Percentiles rank a stretch among this genome's conserved stretches.
phyloP scores from a whole-genome alignment of 1,140 invertebrate species.

The Potamilus streckersoni region DNA sequence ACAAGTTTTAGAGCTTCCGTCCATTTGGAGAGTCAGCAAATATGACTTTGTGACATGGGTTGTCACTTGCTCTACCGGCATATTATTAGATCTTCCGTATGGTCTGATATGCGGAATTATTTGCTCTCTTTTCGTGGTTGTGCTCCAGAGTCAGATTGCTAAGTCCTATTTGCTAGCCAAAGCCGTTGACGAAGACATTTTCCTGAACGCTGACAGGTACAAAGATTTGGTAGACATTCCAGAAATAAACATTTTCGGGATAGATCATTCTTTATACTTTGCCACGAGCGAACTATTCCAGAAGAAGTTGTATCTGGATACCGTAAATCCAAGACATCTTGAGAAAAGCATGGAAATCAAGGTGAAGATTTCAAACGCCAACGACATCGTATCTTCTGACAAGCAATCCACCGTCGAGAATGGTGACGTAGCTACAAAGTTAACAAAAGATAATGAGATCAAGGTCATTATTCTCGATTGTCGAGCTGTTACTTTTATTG shows the following conservation, averaged over 20 bases:
- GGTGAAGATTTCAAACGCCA: neutral
- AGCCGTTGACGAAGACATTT: conserved; percentile 34
- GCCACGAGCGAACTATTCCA: conserved; percentile 62
- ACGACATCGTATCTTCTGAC: neutral
- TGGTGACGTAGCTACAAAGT: conserved; percentile 21
- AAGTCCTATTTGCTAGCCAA: conserved; percentile 22
- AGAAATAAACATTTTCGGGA: conserved; percentile 62
- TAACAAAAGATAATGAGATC: neutral
- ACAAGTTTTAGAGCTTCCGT: conserved; percentile 76
- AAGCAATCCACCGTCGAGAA: neutral
- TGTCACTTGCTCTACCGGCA: conserved; percentile 37
- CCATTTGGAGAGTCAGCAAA: conserved; percentile 53
- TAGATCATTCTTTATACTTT: conserved; percentile 60
- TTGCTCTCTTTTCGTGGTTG: conserved; percentile 43
- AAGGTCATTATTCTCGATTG: conserved; percentile 58
- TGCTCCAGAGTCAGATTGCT: conserved; percentile 43
- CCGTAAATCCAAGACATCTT: conserved; percentile 28
- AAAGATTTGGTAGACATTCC: conserved; percentile 71
- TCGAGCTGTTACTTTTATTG: conserved; percentile 56
- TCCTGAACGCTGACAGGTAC: conserved; percentile 15
- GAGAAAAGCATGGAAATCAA: conserved; percentile 7
- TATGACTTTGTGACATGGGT: conserved; percentile 61
- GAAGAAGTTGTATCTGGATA: conserved; percentile 40
- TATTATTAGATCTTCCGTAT: conserved; percentile 51
- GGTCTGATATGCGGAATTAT: conserved; percentile 53